Percentiles rank a stretch among this genome's conserved stretches.
These are phyloP conservation scores for Neolamprologus brichardi DNA, from an alignment of 2,113 vertebrate genomes.

Conservation along the genomic window DNA sequence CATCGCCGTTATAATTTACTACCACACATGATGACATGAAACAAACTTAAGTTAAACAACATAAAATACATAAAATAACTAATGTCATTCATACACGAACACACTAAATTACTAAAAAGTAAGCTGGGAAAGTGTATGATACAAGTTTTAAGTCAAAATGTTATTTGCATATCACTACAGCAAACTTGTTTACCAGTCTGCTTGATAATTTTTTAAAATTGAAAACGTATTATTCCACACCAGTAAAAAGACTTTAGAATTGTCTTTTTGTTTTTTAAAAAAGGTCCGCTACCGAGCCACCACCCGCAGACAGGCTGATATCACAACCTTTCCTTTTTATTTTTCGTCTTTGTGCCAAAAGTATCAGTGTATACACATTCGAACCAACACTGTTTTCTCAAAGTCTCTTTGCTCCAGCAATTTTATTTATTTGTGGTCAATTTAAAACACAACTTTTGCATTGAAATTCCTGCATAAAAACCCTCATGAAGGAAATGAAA, in stretches of 20 bases:
- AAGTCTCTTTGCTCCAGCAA: neutral
- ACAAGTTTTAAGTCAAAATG: neutral
- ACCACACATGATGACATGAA: neutral
- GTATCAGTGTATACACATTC: neutral
- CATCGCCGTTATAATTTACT: neutral
- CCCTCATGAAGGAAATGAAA: neutral
- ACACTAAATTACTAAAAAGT: neutral
- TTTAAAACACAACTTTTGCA: neutral
- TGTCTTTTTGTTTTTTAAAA: neutral
- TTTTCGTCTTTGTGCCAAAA: neutral
- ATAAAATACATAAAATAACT: neutral
- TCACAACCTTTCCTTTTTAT: rapidly evolving
- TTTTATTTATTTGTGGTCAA: neutral
- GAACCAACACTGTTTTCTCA: neutral
- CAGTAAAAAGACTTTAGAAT: neutral
- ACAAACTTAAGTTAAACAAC: neutral
- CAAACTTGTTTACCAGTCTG: neutral
- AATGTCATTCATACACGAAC: neutral
- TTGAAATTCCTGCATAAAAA: neutral
- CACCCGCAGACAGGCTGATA: neutral
- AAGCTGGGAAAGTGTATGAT: neutral
- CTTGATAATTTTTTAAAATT: neutral
- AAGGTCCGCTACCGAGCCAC: neutral
- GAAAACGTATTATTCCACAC: neutral
- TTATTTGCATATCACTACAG: neutral